Evolutionary conservation across 2,888 invertebrate species (phyloP).

Genomic region (Cheilosia vulpina): DNA sequence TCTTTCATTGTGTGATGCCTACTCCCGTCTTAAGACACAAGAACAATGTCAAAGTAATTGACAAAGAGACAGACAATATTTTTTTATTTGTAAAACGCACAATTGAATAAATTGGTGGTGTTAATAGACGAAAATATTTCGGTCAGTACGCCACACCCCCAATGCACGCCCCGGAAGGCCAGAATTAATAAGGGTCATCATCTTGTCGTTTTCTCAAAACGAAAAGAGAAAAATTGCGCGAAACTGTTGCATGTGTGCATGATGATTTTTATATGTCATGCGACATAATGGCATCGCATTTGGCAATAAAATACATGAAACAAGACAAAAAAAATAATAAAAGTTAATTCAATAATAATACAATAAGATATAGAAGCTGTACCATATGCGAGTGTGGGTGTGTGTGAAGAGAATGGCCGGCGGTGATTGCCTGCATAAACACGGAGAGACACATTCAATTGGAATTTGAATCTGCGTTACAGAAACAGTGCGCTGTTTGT

Average conservation of each 20-base stretch:
- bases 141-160: background rate
- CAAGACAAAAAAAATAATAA: no score
- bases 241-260: background rate
- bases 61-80: background rate
- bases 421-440: background rate
- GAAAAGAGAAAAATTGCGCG: background rate
- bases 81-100: background rate
- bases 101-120: slow-evolving; percentile 23
- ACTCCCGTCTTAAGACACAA: background rate
- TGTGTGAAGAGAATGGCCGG: background rate
- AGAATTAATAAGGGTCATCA: slow-evolving; percentile 10
- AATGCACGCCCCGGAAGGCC: background rate
- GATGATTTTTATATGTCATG: slow-evolving; percentile 3
- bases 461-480: slow-evolving; percentile 39
- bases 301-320: slow-evolving; percentile 2
- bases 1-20: background rate
- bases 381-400: background rate
- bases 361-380: slow-evolving; percentile 15
- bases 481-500: slow-evolving; percentile 40
- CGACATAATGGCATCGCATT: background rate
- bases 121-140: slow-evolving; percentile 10
- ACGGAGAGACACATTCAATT: slow-evolving; percentile 28
- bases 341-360: slow-evolving; percentile 30
- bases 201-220: background rate
- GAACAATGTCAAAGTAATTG: slow-evolving; percentile 48